Percentiles rank a stretch among this genome's conserved stretches.
These are phyloP conservation scores for Heloderma charlesbogerti DNA, from an alignment of 2,113 vertebrate genomes.

Conservation along the genomic window DNA sequence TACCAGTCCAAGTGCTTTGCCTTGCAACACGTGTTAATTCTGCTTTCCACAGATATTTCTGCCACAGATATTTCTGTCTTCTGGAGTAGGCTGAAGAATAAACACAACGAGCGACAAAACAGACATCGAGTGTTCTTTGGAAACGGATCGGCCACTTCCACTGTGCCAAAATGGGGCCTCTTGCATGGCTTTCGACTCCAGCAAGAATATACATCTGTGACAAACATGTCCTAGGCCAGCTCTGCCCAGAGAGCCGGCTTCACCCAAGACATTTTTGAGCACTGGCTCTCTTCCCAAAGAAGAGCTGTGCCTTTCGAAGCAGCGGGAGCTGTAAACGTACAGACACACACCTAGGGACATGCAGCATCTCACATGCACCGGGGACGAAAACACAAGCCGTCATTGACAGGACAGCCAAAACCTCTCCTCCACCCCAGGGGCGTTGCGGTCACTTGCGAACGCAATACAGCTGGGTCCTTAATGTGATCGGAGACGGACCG, in stretches of 20 bases:
- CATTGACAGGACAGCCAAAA: background rate
- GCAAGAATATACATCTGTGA: background rate
- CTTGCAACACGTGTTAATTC: background rate
- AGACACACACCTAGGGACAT: constrained; percentile 34
- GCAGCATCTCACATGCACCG: constrained; percentile 14
- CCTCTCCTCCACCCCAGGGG: background rate
- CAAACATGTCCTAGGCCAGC: background rate
- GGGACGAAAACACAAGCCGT: rapidly evolving
- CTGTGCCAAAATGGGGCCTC: constrained; percentile 8
- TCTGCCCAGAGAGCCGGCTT: background rate
- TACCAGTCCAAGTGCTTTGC: background rate
- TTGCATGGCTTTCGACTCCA: background rate
- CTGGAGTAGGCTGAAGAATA: constrained; percentile 30
- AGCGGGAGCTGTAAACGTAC: constrained; percentile 11
- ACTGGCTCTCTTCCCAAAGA: background rate
- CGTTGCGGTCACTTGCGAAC: constrained; percentile 28
- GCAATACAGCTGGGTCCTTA: background rate
- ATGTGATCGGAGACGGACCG: background rate
- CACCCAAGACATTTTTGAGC: background rate
- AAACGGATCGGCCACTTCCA: background rate
- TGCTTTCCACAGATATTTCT: constrained; percentile 62
- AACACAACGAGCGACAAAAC: constrained; percentile 2
- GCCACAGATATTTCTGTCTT: constrained; percentile 29
- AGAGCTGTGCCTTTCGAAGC: background rate
- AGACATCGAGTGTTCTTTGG: background rate